Evolutionary conservation across 2,113 vertebrate genomes (phyloP).

Genomic region (Tragelaphus buxtoni): DNA sequence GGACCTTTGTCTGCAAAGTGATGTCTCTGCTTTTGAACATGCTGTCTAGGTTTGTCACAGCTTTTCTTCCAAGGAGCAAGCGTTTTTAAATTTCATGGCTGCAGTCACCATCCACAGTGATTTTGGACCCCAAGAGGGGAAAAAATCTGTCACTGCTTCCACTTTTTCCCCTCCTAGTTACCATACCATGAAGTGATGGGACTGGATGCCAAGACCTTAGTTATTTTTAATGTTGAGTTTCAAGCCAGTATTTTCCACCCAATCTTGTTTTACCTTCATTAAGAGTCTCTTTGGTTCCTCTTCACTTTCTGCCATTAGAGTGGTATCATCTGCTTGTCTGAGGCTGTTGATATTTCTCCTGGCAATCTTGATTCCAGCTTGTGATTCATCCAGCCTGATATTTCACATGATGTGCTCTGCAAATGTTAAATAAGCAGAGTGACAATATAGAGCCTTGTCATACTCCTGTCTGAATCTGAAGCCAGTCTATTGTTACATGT

Average conservation of each 20-base stretch:
- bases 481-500: neutral
- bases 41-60: neutral
- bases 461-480: neutral
- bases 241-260: neutral
- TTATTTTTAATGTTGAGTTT: neutral
- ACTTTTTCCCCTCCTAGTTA: neutral
- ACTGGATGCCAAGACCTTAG: neutral
- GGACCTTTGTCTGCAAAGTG: neutral
- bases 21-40: neutral
- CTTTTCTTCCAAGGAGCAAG: neutral
- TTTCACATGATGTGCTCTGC: neutral
- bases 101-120: neutral
- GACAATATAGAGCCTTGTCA: neutral
- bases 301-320: neutral
- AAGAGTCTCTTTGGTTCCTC: neutral
- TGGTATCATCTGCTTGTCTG: neutral
- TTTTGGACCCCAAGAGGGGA: neutral
- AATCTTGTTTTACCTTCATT: neutral
- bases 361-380: neutral
- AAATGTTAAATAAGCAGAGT: neutral
- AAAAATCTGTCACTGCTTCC: neutral
- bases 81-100: neutral
- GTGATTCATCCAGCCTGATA: neutral
- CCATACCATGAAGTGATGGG: neutral
- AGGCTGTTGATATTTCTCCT: neutral